Evolutionary conservation across 1,140 invertebrate species (phyloP), one percentile per base, ranked within the genome.

Genomic region (Dreissena polymorpha): DNA sequence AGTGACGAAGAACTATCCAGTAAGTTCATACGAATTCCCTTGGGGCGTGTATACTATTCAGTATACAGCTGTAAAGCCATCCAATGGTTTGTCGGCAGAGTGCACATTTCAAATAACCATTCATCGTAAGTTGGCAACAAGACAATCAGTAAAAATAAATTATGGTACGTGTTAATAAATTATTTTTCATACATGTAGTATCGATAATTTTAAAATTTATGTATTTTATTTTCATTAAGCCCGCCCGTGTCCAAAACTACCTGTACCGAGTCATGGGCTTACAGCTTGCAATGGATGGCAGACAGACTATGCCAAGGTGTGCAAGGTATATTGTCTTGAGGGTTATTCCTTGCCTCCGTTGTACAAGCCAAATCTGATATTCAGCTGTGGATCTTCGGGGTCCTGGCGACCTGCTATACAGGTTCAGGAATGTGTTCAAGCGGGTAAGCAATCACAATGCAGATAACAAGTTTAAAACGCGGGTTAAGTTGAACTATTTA

Each of bases 1-100:
- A 13, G 65, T 84, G 14, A 84, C 55, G 12, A 71, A 71, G 7
- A 86, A 86, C 50, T 86, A 86, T 55, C 64, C 29, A 39, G 60
- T 12, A 12, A 80, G 72, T 25, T 27, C 25, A 27, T 81, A 72
- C 50, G 69, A 64, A 5, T 84, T 86, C 60, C 77, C 77, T 10
- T 86, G 85, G 85, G 85, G 85, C n/a, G 76, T 80, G 18, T 85
- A 70, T 57, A 81, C 73, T 55, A 68, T 84, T 29, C 72, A 80
- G 53, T 86, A 86, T 63, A 53, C 49, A 39, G 82, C 82, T 23
- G 55, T 73, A 39, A 86, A 86, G 71, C 27, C 50, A 0, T 80
- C 63, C 7, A 86, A 86, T 63, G 85, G 82, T 25, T 75, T 84
- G 18, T 18, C 25, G n/a, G 29, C 82, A 55, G 69, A 76, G 39